Percentiles rank a stretch among this genome's conserved stretches.
These are phyloP conservation scores for Heloderma charlesbogerti DNA, from an alignment of 2,113 vertebrate genomes.

Conservation along the genomic window DNA sequence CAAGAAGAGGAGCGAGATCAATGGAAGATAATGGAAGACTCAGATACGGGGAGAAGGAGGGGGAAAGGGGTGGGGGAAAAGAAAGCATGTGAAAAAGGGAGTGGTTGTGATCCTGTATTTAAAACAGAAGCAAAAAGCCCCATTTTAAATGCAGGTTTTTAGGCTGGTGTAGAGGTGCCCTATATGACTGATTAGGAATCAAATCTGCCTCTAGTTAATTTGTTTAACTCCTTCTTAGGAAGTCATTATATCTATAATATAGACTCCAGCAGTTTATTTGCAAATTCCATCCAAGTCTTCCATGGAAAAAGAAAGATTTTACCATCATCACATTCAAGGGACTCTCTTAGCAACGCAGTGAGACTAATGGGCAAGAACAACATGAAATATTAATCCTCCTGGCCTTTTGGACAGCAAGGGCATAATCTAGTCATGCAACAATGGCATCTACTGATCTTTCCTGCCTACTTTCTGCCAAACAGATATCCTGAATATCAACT, in stretches of 20 bases:
- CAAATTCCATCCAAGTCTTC: neutral
- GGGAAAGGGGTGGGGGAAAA: no score
- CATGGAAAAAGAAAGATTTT: neutral
- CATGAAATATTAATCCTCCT: neutral
- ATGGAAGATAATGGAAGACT: no score
- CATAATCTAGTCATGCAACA: conserved; percentile 24
- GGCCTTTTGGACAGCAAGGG: neutral
- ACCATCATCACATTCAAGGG: neutral
- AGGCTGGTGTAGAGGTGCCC: no score
- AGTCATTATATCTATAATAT: neutral
- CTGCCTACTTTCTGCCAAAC: neutral
- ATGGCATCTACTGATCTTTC: conserved; percentile 7
- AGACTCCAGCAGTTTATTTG: neutral
- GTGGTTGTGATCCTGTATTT: no score
- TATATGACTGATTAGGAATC: no score
- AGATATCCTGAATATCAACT: neutral
- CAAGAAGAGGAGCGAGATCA: no score
- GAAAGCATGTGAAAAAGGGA: no score
- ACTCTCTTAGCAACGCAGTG: neutral
- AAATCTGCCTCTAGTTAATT: neutral
- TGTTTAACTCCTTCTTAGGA: neutral
- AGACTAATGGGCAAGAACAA: neutral
- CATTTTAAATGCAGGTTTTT: no score
- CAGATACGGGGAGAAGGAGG: no score
- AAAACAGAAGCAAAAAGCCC: no score